phyloP scores from a whole-genome alignment of 1,140 invertebrate species.

The Laodelphax striatellus region DNA sequence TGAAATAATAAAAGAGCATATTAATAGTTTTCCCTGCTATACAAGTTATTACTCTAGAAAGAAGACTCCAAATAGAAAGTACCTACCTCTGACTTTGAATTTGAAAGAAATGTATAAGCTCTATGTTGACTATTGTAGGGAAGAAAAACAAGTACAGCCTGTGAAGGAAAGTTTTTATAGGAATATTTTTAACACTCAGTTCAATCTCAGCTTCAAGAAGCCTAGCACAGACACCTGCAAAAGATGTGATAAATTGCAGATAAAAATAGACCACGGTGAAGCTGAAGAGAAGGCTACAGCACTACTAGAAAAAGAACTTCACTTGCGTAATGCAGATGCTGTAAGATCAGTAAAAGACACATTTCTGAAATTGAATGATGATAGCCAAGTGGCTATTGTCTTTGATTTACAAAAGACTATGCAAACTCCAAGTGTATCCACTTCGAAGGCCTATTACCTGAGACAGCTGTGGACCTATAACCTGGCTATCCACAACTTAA shows the following conservation, averaged over 20 bases:
- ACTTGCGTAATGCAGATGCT: background rate
- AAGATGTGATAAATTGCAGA: background rate
- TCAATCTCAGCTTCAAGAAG: background rate
- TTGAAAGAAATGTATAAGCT: slow-evolving; percentile 5
- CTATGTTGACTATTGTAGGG: slow-evolving; percentile 1
- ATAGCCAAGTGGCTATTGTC: slow-evolving; percentile 3
- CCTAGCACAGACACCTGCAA: background rate
- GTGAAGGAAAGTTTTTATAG: background rate
- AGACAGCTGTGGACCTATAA: too few species aligned
- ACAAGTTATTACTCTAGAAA: slow-evolving; percentile 12
- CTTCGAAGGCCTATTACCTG: slow-evolving; percentile 11
- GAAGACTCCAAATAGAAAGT: slow-evolving; percentile 7
- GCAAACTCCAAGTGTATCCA: slow-evolving; percentile 8
- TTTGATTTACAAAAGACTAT: slow-evolving; percentile 15
- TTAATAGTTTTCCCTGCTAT: slow-evolving; percentile 10
- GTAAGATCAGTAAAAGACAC: background rate
- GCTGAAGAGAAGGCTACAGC: background rate
- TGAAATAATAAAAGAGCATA: slow-evolving; percentile 7
- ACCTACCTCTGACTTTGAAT: background rate
- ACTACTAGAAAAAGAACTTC: background rate
- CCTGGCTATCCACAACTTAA: slow-evolving; percentile 13
- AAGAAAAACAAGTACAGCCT: background rate
- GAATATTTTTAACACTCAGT: background rate
- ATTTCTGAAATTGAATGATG: background rate
- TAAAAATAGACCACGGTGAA: background rate